Evolutionary conservation across 2,113 vertebrate genomes (phyloP), one percentile per base, ranked within the genome.

Genomic region (Cheilinus undulatus): DNA sequence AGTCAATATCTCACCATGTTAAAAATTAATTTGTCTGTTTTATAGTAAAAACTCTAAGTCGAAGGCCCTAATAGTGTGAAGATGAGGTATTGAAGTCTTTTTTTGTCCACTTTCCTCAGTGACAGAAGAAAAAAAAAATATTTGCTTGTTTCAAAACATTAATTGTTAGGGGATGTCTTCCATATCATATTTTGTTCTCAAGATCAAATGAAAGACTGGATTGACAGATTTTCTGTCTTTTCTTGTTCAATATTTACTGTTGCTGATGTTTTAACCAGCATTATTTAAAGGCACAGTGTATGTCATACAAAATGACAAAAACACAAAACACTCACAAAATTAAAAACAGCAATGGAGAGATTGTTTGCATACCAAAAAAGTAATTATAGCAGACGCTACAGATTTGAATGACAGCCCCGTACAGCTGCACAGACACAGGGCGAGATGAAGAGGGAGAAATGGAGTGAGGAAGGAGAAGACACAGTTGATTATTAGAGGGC

Each of bases 301-400:
- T 64, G 40, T 34, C 6, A 42, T 22, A 1, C 43, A 51, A 76
- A 82, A 48, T 83, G n/a, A n/a, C n/a, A n/a, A n/a, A n/a, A n/a
- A n/a, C n/a, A n/a, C n/a, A n/a, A n/a, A 27, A 72, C 65, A 12
- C 32, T n/a, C 10, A 51, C 12, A 48, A 40, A 70, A 65, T 48
- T 38, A 14, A 32, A 74, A 10, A 63, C 27, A 61, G 24, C 24
- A 36, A 56, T 27, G 15, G 40, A 50, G 30, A 56, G 43, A 60
- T 67, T 17, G 79, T 86, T 81, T 78, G 68, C 64, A 77, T 79
- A 62, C 52, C 30, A 17, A 68, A 61, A 13, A 69, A 51, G 27
- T 64, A 70, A 70, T 65, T 34, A 73, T 69, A 60, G 26, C 48
- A 74, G 58, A 73, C 24, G 3, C 32, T 46, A 69, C 36, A 59